Base-by-base conservation (phyloP, 2,797 vertebrate species). In the Scolopax bukidnonensis region DNA sequence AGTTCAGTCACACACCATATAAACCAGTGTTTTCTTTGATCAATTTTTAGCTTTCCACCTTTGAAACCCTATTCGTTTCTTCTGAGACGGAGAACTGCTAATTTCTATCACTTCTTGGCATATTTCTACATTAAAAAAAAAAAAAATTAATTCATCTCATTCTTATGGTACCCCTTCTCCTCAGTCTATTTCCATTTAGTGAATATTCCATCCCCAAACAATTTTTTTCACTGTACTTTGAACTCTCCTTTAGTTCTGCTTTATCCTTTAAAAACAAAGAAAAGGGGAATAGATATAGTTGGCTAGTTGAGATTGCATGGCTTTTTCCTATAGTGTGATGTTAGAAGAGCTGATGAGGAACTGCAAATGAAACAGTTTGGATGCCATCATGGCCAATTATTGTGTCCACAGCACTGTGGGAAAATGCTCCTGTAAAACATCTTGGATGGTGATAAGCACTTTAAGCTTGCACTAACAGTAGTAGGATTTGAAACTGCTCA, bases 11-110 rank as follows among this genome's bases (percentile, higher is more conserved):
- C 67, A 79, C 54, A 60, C 81, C 32, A 20, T 48, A 63, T 45
- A 32, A 81, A 86, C 78, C 67, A 73, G 16, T 48, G 16, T 70
- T 91, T 91, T 90, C 91, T 94, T 94, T 95, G 91, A 95, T 91
- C 74, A 93, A 2, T 91, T 94, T 96, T 93, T 84, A 88, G 54
- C 76, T 84, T 93, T 56, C 63, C 36, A 57, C 36, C 27, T 88
- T 96, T 90, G 88, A 95, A 92, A 89, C 51, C 69, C 53, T 89
- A 5, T 93, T 89, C 4, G 0, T 80, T 76, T 91, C 69, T 90
- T 94, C 69, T 36, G 59, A 95, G 59, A 88, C 74, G 77, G 63
- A 79, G 61, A 95, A 10, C 77, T 84, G 40, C 16, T 50, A 83
- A 77, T 2, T 90, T 90, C 69, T 51, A 17, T 79, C 41, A 73